Evolutionary conservation across 2,113 vertebrate species (phyloP).

Genomic region (Lethenteron reissneri): DNA sequence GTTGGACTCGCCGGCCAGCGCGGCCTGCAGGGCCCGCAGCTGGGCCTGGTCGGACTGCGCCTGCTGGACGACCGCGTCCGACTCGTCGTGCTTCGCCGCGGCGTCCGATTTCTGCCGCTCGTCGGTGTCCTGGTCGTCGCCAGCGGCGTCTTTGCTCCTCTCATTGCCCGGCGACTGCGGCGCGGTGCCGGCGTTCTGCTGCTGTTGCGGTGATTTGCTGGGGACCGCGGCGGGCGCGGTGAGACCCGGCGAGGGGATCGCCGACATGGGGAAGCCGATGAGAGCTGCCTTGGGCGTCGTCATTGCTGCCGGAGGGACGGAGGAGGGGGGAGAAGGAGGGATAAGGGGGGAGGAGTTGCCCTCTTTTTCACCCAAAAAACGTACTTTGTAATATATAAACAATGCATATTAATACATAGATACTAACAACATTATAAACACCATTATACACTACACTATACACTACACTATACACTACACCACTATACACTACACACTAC

Average conservation of each 20-base stretch:
- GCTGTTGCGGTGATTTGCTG: slow-evolving; percentile 39
- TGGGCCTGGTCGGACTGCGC: slow-evolving; percentile 70
- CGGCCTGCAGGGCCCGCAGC: slow-evolving; percentile 83
- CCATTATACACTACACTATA: too few relatives aligned
- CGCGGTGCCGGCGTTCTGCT: slow-evolving; percentile 16
- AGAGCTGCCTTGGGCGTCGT: too few relatives aligned
- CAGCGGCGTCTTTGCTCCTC: slow-evolving; percentile 90
- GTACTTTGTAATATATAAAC: too few relatives aligned
- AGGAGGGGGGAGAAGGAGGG: background rate
- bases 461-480: too few relatives aligned
- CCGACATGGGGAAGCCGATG: too few relatives aligned
- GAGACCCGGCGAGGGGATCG: slow-evolving; percentile 27
- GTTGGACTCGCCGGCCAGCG: slow-evolving; percentile 54
- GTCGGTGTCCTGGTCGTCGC: slow-evolving; percentile 57
- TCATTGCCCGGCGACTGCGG: slow-evolving; percentile 67
- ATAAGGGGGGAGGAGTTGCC: too few relatives aligned
- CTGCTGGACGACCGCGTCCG: slow-evolving; percentile 52
- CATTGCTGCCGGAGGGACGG: slow-evolving; percentile 8
- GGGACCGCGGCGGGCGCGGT: slow-evolving; percentile 90
- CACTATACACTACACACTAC: too few relatives aligned
- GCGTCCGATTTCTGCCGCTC: slow-evolving; percentile 46
- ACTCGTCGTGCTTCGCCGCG: slow-evolving; percentile 80
- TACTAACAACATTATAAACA: too few relatives aligned
- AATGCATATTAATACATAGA: too few relatives aligned
- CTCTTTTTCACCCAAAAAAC: too few relatives aligned